Evolutionary conservation across 2,888 invertebrate genomes (phyloP).

Genomic region (Stenichneumon culpator): DNA sequence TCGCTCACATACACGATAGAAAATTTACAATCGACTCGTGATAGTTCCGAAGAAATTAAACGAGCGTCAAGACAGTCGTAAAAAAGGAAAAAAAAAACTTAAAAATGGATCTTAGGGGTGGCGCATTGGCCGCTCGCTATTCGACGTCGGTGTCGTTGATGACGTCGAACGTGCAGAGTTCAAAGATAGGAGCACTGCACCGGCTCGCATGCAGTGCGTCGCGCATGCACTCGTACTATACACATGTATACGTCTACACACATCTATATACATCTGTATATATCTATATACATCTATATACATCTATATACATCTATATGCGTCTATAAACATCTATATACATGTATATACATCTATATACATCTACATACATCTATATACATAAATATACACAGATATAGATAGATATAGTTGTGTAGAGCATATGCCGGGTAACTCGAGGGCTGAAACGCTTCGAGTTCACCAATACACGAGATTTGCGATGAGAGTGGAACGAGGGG

Average conservation of each 20-base stretch:
- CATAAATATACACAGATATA: not conserved
- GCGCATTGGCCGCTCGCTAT: not conserved
- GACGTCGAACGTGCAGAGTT: slow-evolving; percentile 63
- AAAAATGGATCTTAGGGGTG: slow-evolving; percentile 1
- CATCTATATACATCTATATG: too few species aligned
- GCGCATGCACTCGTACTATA: slow-evolving; percentile 4
- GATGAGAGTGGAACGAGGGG: slow-evolving; percentile 5
- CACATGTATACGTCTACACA: too few species aligned
- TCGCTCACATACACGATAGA: too few species aligned
- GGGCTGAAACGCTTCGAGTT: slow-evolving; percentile 28
- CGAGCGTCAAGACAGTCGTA: not conserved
- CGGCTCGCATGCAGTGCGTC: slow-evolving; percentile 47
- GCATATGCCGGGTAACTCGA: not conserved
- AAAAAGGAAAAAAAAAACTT: not conserved
- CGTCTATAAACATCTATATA: too few species aligned
- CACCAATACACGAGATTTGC: slow-evolving; percentile 14
- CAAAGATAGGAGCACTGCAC: slow-evolving; percentile 69
- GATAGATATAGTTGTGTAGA: slow-evolving; percentile 6
- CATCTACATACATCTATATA: too few species aligned
- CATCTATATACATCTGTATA: too few species aligned
- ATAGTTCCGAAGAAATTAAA: not conserved
- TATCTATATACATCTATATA: too few species aligned
- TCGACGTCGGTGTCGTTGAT: slow-evolving; percentile 21
- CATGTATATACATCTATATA: too few species aligned
- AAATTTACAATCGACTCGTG: not conserved